Evolutionary conservation across 2,113 vertebrate genomes (phyloP), one percentile per base, ranked within the genome.

Genomic region (Malurus elegans): DNA sequence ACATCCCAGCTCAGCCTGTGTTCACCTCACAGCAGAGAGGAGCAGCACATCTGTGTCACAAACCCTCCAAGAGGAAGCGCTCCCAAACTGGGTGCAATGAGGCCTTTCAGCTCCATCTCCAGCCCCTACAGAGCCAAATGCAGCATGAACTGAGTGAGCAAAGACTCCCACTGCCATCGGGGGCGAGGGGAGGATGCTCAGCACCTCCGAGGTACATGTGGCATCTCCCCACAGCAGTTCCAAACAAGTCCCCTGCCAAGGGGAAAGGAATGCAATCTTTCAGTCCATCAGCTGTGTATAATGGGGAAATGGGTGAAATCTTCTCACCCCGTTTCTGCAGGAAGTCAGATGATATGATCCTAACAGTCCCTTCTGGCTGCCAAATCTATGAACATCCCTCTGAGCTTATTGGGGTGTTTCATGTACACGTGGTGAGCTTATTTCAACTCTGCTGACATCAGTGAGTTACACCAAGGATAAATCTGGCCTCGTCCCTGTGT

Each of bases 391-490:
- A 70, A 14, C 48, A 36, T 82, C 71, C 88, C 54, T 86, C 71
- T 86, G 93, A 78, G 90, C 85, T 95, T 60, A 32, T 67, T 51
- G 56, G 75, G 42, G 62, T 88, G 88, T 36, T 93, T 73, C 79
- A 18, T 6, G n/a, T 18, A 24, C 82, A 26, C 0, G 4, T 34
- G 28, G 51, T 6, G 64, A 90, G 72, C 44, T 72, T 90, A 29
- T 93, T 94, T 78, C 90, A 71, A 62, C 79, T 90, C 92, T 12
- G 11, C 88, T 86, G 90, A 44, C 93, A 92, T 86, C 85, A 86
- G 82, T 56, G 93, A 86, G 61, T 72, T 92, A 79, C 92, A 88
- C 69, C 75, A 31, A 62, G 86, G 90, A 93, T 81, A 69, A 93
- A 95, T 94, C 66, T 88, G 79, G 86, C 92, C 69, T 93, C 81